Evolutionary conservation across 1,140 invertebrate species (phyloP).

Genomic region (Diabrotica undecimpunctata): DNA sequence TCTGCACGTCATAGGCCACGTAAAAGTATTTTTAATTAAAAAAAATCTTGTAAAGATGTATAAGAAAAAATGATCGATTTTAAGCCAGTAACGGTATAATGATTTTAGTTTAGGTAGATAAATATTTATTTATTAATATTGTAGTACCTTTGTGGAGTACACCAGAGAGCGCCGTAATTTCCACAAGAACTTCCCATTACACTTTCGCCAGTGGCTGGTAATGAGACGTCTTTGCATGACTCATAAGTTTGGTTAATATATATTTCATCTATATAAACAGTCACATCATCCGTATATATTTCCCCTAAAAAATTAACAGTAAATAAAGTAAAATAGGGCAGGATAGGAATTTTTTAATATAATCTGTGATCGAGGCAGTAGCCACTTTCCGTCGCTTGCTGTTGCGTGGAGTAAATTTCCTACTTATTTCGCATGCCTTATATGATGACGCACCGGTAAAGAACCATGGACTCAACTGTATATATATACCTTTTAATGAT

Average conservation of each 20-base stretch:
- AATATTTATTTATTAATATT: conserved; percentile 44
- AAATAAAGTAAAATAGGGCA: neutral
- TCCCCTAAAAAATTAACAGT: neutral
- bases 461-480: too few relatives aligned
- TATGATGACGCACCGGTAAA: too few relatives aligned
- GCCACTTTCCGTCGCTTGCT: too few relatives aligned
- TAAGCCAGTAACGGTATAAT: neutral
- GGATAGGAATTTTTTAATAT: neutral
- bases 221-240: conserved; percentile 60
- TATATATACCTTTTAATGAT: too few relatives aligned
- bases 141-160: conserved; percentile 6
- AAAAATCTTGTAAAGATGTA: too few relatives aligned
- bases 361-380: neutral
- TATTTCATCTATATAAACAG: conserved; percentile 44
- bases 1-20: too few relatives aligned
- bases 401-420: too few relatives aligned
- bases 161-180: conserved; percentile 12
- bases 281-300: neutral
- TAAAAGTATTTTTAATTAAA: too few relatives aligned
- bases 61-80: neutral
- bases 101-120: conserved; percentile 52
- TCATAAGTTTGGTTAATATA: conserved; percentile 63
- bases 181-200: conserved; percentile 71
- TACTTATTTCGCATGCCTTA: too few relatives aligned
- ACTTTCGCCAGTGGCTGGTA: conserved; percentile 63